Conservation (phyloP, 2,888 invertebrate genomes). For the Junonia oenone region DNA sequence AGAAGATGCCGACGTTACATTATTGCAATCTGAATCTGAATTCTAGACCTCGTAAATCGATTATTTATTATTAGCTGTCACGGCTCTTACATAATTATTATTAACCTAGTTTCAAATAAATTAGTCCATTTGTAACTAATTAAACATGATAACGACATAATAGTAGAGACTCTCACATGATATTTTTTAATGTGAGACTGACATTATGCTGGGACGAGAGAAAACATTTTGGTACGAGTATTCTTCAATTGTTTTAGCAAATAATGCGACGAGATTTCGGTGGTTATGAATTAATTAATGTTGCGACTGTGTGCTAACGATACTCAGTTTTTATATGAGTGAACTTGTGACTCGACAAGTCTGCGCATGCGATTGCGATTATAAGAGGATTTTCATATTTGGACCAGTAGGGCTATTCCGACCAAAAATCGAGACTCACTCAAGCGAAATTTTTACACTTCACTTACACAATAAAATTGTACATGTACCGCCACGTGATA, state of each 20-base stretch:
- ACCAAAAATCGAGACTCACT: too few species aligned
- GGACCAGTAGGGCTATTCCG: too few species aligned
- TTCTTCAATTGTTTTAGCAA: background rate
- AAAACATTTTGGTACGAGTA: background rate
- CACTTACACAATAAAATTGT: too few species aligned
- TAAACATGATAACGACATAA: background rate
- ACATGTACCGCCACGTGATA: too few species aligned
- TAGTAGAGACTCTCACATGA: background rate
- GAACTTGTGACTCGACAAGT: too few species aligned
- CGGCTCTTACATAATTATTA: background rate
- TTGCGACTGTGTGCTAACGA: background rate
- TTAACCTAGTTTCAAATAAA: background rate
- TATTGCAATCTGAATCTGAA: background rate
- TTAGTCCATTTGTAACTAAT: background rate
- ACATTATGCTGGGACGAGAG: background rate
- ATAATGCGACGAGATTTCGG: background rate
- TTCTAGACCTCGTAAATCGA: background rate
- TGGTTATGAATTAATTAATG: background rate
- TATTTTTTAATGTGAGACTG: background rate
- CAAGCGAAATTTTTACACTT: too few species aligned
- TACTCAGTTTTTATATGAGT: background rate
- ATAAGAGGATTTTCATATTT: too few species aligned
- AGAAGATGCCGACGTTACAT: background rate
- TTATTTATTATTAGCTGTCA: background rate
- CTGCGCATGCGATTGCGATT: too few species aligned